Evolutionary conservation across 1,140 invertebrate species (phyloP), one percentile per base, ranked within the genome.

Genomic region (Pseudobourletiella spinata): DNA sequence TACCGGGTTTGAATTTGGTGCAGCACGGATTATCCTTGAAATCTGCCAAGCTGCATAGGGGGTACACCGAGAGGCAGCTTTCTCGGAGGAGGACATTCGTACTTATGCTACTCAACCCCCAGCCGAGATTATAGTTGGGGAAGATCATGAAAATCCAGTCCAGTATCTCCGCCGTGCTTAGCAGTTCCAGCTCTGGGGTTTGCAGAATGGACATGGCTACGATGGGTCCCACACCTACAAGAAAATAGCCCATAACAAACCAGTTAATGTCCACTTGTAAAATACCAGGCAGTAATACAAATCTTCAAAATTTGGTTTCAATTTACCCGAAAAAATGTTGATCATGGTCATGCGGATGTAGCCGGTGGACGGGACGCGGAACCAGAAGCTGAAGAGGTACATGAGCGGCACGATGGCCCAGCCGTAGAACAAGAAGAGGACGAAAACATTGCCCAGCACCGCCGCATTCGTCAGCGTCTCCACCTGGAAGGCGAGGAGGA

Each of bases 81-180:
- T 25, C 3, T 6, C 30, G 14, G 6, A 54, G 50, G 3, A 11
- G 11, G 6, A 14, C 8, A 48, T 48, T 48, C 6, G 8, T 18
- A 18, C 44, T 48, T 22, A 48, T 14, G 6, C 11, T 48, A 22
- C 60, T 20, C 18, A 69, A 50, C 24, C 67, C 77, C 54, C 79
- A 74, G 3, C 81, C 82, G 26, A 89, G 75, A 65, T 82, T 82
- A 74, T 88, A 89, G 51, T 86, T 83, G 0, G 88, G 87, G 56
- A 87, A 78, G 29, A 86, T 73, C 55, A 70, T 55, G 68, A 89
- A 83, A 30, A 86, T 70, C 71, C 78, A 78, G 67, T 86, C 82
- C 57, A 89, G 73, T 16, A 79, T 75, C 15, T 79, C 70, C 3
- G 83, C 84, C 1, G 82, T 77, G 39, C 80, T 52, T 55, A 75